Conservation (phyloP, 2,888 invertebrate species). For the Phrixothrix hirtus region DNA sequence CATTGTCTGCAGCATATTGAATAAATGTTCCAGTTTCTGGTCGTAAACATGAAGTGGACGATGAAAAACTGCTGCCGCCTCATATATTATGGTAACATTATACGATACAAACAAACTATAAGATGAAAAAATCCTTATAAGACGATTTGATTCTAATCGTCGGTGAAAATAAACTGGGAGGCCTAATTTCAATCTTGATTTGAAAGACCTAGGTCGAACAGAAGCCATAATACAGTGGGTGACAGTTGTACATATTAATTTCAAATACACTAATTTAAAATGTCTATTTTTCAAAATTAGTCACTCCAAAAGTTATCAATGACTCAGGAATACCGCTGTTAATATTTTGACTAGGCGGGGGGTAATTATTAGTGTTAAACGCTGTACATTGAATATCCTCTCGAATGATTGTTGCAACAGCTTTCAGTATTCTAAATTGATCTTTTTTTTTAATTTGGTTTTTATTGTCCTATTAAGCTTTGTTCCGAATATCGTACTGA, state of each 20-base stretch:
- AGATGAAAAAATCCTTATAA: background rate
- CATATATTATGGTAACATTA: background rate
- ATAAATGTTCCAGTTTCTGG: too few relatives aligned
- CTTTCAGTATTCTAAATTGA: slow-evolving; percentile 34
- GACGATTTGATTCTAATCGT: slow-evolving; percentile 2
- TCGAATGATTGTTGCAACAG: too few relatives aligned
- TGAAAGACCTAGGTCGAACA: slow-evolving; percentile 5
- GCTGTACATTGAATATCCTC: too few relatives aligned
- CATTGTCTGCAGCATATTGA: too few relatives aligned
- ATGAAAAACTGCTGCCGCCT: too few relatives aligned
- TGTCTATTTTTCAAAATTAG: slow-evolving; percentile 11
- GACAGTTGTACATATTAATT: slow-evolving; percentile 5
- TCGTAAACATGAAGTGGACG: too few relatives aligned
- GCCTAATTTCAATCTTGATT: slow-evolving; percentile 10
- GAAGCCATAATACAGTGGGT: too few relatives aligned
- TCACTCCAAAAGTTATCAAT: slow-evolving; percentile 8
- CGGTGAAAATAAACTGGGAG: slow-evolving; percentile 1
- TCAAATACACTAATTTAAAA: slow-evolving; percentile 1
- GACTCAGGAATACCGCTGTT: slow-evolving; percentile 8
- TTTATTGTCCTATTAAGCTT: slow-evolving; percentile 41
- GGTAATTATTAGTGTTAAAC: slow-evolving; percentile 30
- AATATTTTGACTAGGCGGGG: slow-evolving; percentile 23
- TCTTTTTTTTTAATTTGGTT: slow-evolving; percentile 37
- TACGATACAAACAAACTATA: slow-evolving; percentile 1
- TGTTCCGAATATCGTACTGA: slow-evolving; percentile 40